Percentiles rank a stretch among this genome's conserved stretches.
phyloP scores from a whole-genome alignment of 2,113 vertebrate genomes.

The Hyla sarda region DNA sequence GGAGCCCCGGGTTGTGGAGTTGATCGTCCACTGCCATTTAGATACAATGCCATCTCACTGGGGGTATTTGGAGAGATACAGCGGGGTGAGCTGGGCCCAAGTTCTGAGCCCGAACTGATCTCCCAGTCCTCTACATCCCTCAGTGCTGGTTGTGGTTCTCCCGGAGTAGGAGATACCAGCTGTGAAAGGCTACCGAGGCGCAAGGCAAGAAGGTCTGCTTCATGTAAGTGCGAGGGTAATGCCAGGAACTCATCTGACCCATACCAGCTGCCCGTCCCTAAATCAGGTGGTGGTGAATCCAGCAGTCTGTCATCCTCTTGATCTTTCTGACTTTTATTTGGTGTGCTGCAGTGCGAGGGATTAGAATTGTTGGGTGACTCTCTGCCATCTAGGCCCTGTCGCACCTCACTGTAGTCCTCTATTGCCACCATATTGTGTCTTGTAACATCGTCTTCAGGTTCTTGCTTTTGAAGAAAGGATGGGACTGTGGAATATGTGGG shows the following conservation, averaged over 20 bases:
- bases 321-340: conserved; percentile 8
- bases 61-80: conserved; percentile 86
- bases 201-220: conserved; percentile 90
- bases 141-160: conserved; percentile 76
- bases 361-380: background rate
- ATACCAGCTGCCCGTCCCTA: conserved; percentile 80
- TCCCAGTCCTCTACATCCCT: conserved; percentile 96
- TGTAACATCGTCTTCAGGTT: background rate
- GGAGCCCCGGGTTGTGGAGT: conserved; percentile 3
- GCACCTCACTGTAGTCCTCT: background rate
- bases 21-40: conserved; percentile 81
- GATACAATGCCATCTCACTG: conserved; percentile 86
- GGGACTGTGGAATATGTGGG: conserved; percentile 10
- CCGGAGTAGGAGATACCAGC: conserved; percentile 79
- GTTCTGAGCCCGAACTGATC: conserved; percentile 87
- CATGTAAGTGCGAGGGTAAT: conserved; percentile 89
- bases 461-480: background rate
- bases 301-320: conserved; percentile 50
- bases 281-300: conserved; percentile 63
- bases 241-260: conserved; percentile 97
- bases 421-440: background rate
- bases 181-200: conserved; percentile 91
- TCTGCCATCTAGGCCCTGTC: background rate
- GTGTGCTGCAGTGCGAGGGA: conserved; percentile 2
- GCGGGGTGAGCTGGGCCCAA: conserved; percentile 70